Base-by-base conservation (phyloP, 2,888 invertebrate species). In the Clivina fossor region DNA sequence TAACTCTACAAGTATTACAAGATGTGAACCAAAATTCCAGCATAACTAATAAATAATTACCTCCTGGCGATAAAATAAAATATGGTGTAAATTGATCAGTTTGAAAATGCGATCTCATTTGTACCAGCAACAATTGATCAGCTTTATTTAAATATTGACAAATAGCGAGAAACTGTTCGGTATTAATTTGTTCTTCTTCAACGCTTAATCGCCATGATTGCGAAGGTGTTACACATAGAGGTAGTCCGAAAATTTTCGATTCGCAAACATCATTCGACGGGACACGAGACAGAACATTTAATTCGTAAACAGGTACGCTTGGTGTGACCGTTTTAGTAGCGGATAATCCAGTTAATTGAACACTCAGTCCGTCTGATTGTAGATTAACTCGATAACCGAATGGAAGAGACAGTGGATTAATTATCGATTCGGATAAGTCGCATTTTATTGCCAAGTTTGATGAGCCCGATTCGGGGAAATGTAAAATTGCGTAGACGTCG, bases 71-170 rank as follows among this genome's bases (percentile, higher is more conserved):
- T 8, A 55, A 22, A 16, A 55, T 20, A 38, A 55, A 47, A 15
- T 55, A 55, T 11, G 55, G 55, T 13, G 20, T 22, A 40, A 55
- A 55, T 15, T 55, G 49, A 49, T 49, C 47, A 47, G 46, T 47
- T 30, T 46, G 37, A 15, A 38, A 37, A 37, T 38, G 37, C 13
- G 55, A 47, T 20, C 26, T 26, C 30, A 55, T 28, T 47, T 47
- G 28, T 2, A 32, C 55, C 7, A 55, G 40, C 32, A 55, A 47
- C 11, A 55, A 28, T 15, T 47, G 30, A n/a, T 47, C 46, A n/a
- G 7, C n/a, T 11, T 47, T 15, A 20, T 15, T 20, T n/a, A 55
- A 13, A 8, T 55, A 47, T 40, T 38, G 37, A 40, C 55, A 55
- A 7, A 55, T 13, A 30, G 30, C 47, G 4, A 20, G 32, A 47